Percentiles rank a stretch among this genome's conserved stretches.
These are phyloP conservation scores for Cynopterus sphinx DNA, from an alignment of 2,797 vertebrate genomes.

Conservation along the genomic window DNA sequence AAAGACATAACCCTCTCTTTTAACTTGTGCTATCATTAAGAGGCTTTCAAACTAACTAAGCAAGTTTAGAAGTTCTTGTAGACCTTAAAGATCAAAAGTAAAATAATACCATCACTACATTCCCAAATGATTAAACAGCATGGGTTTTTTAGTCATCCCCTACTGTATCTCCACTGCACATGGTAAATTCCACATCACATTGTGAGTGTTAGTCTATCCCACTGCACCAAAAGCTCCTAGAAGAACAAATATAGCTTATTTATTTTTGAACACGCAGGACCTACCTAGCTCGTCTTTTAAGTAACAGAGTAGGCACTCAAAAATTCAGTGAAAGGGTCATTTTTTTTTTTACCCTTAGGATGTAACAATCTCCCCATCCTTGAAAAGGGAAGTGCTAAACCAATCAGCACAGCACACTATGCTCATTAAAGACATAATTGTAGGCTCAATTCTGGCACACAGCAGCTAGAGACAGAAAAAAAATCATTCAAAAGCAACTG, in stretches of 20 bases:
- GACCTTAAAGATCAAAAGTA: constrained; percentile 38
- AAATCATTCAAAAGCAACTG: neutral
- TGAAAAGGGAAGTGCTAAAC: neutral
- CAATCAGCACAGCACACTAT: neutral
- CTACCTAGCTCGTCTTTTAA: neutral
- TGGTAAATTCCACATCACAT: neutral
- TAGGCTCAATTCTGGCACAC: neutral
- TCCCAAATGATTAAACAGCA: neutral
- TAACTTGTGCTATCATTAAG: neutral
- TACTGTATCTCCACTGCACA: neutral
- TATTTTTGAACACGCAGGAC: neutral
- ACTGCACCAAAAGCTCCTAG: neutral
- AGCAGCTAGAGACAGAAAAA: neutral
- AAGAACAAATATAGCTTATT: neutral
- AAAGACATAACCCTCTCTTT: constrained; percentile 12
- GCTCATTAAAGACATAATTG: neutral
- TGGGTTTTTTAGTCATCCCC: neutral
- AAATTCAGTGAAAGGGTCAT: neutral
- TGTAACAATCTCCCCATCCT: neutral
- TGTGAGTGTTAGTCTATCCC: neutral
- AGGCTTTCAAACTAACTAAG: constrained; percentile 7
- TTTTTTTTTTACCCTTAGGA: neutral
- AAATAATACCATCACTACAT: neutral
- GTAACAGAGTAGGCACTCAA: neutral
- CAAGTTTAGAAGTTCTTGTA: neutral